Evolutionary conservation across 2,888 invertebrate genomes (phyloP).

Genomic region (Listrodromus nycthemerus): DNA sequence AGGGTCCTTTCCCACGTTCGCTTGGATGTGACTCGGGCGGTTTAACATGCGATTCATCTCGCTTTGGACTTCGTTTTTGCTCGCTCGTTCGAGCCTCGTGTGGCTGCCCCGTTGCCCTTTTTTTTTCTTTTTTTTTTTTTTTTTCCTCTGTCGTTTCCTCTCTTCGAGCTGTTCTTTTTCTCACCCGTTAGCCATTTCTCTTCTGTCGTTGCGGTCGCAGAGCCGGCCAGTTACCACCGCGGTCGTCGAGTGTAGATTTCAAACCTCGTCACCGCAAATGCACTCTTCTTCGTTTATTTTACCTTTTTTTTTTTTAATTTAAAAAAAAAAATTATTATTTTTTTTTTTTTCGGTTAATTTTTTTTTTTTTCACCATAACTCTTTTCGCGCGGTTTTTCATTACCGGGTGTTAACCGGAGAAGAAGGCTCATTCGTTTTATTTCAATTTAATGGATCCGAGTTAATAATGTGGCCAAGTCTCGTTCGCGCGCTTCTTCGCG

Average conservation of each 20-base stretch:
- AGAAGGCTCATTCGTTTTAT: constrained; percentile 21
- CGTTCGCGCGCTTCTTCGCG: background rate
- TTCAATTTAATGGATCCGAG: constrained; percentile 16
- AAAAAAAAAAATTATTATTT: no score
- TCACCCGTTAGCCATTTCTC: constrained; percentile 56
- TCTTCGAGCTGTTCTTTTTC: constrained; percentile 28
- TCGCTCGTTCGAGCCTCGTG: constrained; percentile 30
- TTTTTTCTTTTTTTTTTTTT: constrained; percentile 6
- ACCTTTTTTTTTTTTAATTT: constrained; percentile 26
- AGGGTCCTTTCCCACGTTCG: constrained; percentile 61
- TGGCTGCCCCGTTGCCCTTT: constrained; percentile 7
- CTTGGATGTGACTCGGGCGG: constrained; percentile 61
- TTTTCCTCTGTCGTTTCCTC: constrained; percentile 23
- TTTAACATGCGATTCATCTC: constrained; percentile 65
- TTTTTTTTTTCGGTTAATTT: constrained; percentile 11
- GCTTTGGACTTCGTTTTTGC: constrained; percentile 53
- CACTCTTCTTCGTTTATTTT: constrained; percentile 43
- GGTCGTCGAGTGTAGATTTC: constrained; percentile 62
- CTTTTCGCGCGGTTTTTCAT: constrained; percentile 28
- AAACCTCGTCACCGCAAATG: constrained; percentile 61
- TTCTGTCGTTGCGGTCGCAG: constrained; percentile 58
- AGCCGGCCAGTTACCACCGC: constrained; percentile 43
- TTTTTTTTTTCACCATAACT: background rate
- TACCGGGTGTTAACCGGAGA: constrained; percentile 30
- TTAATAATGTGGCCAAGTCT: constrained; percentile 21